These are phyloP conservation scores for Corythoichthys haematopterus DNA, from an alignment of 2,113 vertebrate species.

Conservation along the genomic window DNA sequence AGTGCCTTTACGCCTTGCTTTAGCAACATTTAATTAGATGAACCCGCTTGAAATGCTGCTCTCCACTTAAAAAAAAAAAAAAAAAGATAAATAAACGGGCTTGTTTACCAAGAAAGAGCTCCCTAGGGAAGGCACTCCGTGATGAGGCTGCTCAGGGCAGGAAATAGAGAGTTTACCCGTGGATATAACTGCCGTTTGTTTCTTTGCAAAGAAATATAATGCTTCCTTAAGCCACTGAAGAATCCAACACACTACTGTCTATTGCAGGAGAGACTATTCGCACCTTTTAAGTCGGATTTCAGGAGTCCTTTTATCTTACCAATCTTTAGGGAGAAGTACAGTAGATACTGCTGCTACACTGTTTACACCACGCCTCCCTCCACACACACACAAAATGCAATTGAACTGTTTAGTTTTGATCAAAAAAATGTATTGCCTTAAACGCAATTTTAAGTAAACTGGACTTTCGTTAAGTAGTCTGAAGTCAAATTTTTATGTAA, in stretches of 20 bases:
- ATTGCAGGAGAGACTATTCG: not conserved
- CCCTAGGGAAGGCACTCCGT: conserved; percentile 51
- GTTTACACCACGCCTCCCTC: no score
- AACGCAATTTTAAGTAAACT: no score
- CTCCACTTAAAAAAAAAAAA: no score
- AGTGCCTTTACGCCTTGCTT: conserved; percentile 84
- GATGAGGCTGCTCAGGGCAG: conserved; percentile 58
- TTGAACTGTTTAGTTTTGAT: no score
- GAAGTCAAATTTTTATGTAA: no score
- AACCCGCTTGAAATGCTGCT: conserved; percentile 81
- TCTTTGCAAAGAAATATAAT: conserved; percentile 15
- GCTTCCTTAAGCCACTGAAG: conserved; percentile 8
- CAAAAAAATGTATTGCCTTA: no score
- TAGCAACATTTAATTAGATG: conserved; percentile 90
- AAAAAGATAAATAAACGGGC: conserved; percentile 82
- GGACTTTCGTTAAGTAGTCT: no score
- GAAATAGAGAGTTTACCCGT: conserved; percentile 46
- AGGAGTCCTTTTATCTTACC: not conserved
- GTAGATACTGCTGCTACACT: no score
- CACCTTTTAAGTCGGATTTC: not conserved
- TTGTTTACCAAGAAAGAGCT: conserved; percentile 78
- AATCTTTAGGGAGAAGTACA: not conserved
- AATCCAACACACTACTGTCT: not conserved
- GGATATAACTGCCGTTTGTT: conserved; percentile 37
- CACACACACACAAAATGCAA: no score